Percentiles rank a stretch among this genome's conserved stretches.
These are phyloP conservation scores for Nestor notabilis DNA, from an alignment of 2,113 vertebrate species.

Conservation along the genomic window DNA sequence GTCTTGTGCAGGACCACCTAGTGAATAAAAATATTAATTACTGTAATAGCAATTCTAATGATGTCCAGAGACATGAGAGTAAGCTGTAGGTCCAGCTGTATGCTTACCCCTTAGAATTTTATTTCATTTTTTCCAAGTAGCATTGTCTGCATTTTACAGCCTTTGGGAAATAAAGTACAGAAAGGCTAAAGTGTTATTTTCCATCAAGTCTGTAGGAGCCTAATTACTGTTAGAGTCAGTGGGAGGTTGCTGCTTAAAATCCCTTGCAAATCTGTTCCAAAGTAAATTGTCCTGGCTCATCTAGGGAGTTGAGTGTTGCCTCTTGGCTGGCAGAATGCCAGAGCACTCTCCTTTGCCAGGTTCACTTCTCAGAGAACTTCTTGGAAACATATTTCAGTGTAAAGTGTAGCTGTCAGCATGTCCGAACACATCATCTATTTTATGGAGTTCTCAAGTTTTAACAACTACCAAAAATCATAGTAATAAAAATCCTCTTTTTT, in stretches of 20 bases:
- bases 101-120: not conserved
- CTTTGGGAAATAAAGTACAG: not conserved
- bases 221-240: not conserved
- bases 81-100: not conserved
- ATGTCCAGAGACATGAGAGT: not conserved
- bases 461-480: not conserved
- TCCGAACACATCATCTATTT: not conserved
- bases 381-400: not conserved
- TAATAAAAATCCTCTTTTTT: not conserved
- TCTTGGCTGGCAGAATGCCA: not conserved
- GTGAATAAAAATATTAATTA: not conserved
- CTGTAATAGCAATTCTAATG: not conserved
- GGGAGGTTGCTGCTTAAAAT: not conserved
- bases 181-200: not conserved
- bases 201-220: not conserved
- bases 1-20: not conserved
- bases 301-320: not conserved
- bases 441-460: not conserved
- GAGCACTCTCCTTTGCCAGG: not conserved
- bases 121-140: not conserved
- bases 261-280: not conserved
- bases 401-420: not conserved
- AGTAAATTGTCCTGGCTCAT: not conserved
- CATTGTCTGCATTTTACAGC: not conserved
- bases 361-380: not conserved